A percentile compares a stretch with the other conserved stretches of the same genome.
These are phyloP conservation scores for Leistus spinibarbis DNA, from an alignment of 2,888 invertebrate genomes.

Conservation along the genomic window DNA sequence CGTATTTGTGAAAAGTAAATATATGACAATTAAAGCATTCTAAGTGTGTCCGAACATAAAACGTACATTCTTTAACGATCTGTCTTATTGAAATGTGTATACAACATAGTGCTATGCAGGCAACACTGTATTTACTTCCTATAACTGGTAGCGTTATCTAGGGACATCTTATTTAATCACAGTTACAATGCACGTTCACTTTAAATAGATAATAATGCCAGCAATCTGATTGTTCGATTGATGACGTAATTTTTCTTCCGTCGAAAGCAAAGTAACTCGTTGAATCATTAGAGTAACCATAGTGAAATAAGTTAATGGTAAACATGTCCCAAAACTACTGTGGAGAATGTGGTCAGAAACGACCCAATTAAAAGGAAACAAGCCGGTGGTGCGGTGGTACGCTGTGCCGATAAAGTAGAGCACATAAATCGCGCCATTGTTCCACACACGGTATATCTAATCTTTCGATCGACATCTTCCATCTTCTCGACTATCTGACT, in stretches of 20 bases:
- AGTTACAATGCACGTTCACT: slow-evolving; percentile 11
- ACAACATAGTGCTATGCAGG: neutral
- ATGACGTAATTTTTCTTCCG: neutral
- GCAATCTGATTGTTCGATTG: neutral
- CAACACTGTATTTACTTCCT: neutral
- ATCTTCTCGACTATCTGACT: slow-evolving; percentile 45
- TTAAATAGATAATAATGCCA: neutral
- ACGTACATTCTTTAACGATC: neutral
- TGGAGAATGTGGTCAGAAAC: slow-evolving; percentile 47
- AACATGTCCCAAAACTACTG: slow-evolving; percentile 43
- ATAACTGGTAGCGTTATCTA: slow-evolving; percentile 8
- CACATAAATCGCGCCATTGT: slow-evolving; percentile 57
- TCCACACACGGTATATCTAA: slow-evolving; percentile 51
- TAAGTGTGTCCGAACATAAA: slow-evolving; percentile 24
- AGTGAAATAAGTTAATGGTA: slow-evolving; percentile 32
- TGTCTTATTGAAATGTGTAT: neutral
- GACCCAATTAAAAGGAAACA: slow-evolving; percentile 52
- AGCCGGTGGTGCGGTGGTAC: too few species aligned
- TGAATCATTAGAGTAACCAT: slow-evolving; percentile 29
- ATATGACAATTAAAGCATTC: neutral
- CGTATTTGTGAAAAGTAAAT: neutral
- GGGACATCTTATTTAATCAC: slow-evolving; percentile 32
- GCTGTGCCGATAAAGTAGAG: slow-evolving; percentile 53
- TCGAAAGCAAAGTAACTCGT: neutral
- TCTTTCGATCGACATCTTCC: slow-evolving; percentile 55